A percentile compares a stretch with the other conserved stretches of the same genome.
These are phyloP conservation scores for Acinonyx jubatus DNA, from an alignment of 2,113 vertebrate genomes.

Conservation along the genomic window DNA sequence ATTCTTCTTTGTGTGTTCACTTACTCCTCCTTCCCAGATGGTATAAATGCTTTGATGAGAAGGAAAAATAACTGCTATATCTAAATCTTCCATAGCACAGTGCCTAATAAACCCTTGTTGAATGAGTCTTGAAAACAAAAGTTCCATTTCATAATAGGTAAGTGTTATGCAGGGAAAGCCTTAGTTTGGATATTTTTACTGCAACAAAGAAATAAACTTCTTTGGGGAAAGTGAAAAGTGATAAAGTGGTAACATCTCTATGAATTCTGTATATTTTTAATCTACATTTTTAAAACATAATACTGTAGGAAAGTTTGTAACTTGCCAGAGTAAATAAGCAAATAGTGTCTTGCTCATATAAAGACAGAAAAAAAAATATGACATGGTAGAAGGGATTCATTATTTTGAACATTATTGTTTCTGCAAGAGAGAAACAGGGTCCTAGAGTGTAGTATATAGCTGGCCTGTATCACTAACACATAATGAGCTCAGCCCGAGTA, in stretches of 20 bases:
- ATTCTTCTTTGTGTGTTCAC: neutral
- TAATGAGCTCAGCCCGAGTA: neutral
- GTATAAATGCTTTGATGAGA: neutral
- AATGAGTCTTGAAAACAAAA: slow-evolving; percentile 11
- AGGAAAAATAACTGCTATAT: neutral
- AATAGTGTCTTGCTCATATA: neutral
- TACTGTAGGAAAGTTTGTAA: neutral
- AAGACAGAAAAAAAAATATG: slow-evolving; percentile 7
- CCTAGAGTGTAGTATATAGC: neutral
- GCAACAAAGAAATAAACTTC: slow-evolving; percentile 30
- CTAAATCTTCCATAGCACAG: neutral
- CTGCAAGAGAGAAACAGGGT: neutral
- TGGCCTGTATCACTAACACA: neutral
- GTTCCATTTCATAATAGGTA: neutral
- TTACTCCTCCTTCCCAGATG: neutral
- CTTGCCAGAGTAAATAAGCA: neutral
- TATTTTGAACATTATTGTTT: neutral
- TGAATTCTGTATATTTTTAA: neutral
- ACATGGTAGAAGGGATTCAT: neutral
- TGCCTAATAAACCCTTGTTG: slow-evolving; percentile 25
- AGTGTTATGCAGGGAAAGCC: neutral
- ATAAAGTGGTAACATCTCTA: neutral
- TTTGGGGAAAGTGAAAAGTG: neutral
- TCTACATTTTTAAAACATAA: slow-evolving; percentile 4
- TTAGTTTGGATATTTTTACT: neutral